Base-by-base conservation (phyloP, 2,797 vertebrate species). In the Syngnathus acus region DNA sequence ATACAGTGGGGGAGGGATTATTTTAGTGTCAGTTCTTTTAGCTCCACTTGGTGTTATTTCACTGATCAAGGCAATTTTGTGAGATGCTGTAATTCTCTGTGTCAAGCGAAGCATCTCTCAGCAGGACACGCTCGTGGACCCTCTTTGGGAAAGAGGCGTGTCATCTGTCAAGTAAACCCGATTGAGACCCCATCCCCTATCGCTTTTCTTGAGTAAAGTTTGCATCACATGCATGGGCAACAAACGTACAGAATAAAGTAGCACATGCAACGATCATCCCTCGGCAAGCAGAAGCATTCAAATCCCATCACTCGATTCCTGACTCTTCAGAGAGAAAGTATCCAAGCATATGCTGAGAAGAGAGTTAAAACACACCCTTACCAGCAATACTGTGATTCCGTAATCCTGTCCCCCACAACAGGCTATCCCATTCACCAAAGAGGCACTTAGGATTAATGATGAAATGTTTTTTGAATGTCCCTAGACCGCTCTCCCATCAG, bases 381-480 rank as follows among this genome's bases (percentile, higher is more conserved):
- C 88, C 88, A 73, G 82, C 75, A 65, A 72, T 81, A 74, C 77
- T 17, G 86, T 75, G 80, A 88, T 82, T 88, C 81, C 81, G 88
- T 76, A 78, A 86, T 88, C 79, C 82, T 86, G 71, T 81, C 82
- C 81, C 83, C 78, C 85, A 76, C 79, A 74, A 84, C 66, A 68
- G 77, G 70, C 80, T 78, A 78, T 86, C 86, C 86, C 88, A 89
- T 90, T 87, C 89, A 89, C 84, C 83, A 82, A 73, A 75, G 72
- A 90, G 89, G 87, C 89, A 90, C 84, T 89, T 84, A 73, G 87
- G 83, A 76, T 88, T 86, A 86, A 86, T 77, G 73, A 83, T 72
- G 84, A 84, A 83, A 77, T 68, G 84, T 71, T 73, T 81, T 72
- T 78, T 78, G 75, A 81, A 78, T 66, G 83, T 90, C 82, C 81